phyloP scores from a whole-genome alignment of 2,113 vertebrate species.

The Bucco capensis region DNA sequence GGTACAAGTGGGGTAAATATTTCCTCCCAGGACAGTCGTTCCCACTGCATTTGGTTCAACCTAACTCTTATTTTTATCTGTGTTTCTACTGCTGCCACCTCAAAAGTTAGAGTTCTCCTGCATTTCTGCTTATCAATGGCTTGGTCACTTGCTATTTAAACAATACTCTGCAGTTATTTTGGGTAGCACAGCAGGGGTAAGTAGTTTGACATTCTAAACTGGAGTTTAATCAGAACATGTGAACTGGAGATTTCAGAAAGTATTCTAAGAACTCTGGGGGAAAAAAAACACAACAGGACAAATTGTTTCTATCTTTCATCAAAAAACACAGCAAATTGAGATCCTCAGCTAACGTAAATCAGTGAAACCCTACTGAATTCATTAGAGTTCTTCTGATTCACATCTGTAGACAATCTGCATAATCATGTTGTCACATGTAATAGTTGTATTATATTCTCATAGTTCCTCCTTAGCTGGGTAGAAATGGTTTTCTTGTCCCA shows the following conservation, averaged over 20 bases:
- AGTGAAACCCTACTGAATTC: not conserved
- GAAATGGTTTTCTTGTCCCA: not conserved
- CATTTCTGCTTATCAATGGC: not conserved
- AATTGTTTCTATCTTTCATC: not conserved
- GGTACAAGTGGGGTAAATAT: not conserved
- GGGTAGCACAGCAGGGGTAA: not conserved
- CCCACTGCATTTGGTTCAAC: not conserved
- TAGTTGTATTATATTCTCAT: not conserved
- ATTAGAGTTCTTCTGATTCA: not conserved
- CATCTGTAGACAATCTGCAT: constrained; percentile 31
- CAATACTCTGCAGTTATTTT: not conserved
- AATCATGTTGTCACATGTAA: constrained; percentile 14
- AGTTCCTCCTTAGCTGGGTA: not conserved
- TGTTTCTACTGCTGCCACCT: not conserved
- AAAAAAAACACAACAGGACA: not conserved
- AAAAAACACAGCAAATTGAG: not conserved
- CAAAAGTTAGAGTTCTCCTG: not conserved
- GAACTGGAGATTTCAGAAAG: not conserved
- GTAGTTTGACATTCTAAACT: not conserved
- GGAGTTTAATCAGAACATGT: not conserved
- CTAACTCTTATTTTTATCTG: not conserved
- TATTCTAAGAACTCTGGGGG: not conserved
- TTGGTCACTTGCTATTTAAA: not conserved
- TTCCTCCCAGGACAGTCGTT: not conserved
- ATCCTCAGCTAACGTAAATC: not conserved